Base-by-base conservation (phyloP, 1,140 invertebrate species). In the Tetranychus cinnabarinus region DNA sequence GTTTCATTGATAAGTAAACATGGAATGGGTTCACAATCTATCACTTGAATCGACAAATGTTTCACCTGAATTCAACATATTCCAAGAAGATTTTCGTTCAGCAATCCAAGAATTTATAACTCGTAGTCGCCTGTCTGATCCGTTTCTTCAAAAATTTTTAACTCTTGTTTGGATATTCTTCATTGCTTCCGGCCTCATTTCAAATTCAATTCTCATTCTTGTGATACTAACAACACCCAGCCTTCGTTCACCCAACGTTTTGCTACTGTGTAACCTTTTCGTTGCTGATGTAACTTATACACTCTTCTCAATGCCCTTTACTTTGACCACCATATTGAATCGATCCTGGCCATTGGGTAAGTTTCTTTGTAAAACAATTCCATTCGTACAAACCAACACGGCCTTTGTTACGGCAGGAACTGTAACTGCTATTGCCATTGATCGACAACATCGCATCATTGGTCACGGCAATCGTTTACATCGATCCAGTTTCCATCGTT, bases 401-500 rank as follows among this genome's bases (percentile, higher is more conserved):
- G 75, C 80, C n/a, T 77, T 79, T 66, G 77, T 80, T 7, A 78
- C 77, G 0, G 77, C 78, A 5, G 76, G 77, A 31, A 79, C 78
- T 56, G 79, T 80, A 37, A 78, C 77, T 0, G 78, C 76, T 23
- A 80, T 80, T 33, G 78, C 79, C 2, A 68, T 80, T 10, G 39
- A 42, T 0, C 78, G 80, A 66, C 71, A 78, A 23, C 79, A 74
- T 63, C 69, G 76, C 66, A 76, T 77, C 15, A 78, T 79, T 31
- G 10, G 58, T 31, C 54, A 48, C 34, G 6, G 65, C 75, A 6
- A 70, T 71, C 66, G 68, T 71, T 65, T 67, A 65, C 63, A 33
- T 52, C 48, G 33, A 52, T 8, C 6, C 31, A 52, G 39, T 10
- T 42, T 42, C 15, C 15, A 8, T 15, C n/a, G 15, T 15, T 6